phyloP scores from a whole-genome alignment of 2,888 invertebrate genomes.

The Pandemis corylana region DNA sequence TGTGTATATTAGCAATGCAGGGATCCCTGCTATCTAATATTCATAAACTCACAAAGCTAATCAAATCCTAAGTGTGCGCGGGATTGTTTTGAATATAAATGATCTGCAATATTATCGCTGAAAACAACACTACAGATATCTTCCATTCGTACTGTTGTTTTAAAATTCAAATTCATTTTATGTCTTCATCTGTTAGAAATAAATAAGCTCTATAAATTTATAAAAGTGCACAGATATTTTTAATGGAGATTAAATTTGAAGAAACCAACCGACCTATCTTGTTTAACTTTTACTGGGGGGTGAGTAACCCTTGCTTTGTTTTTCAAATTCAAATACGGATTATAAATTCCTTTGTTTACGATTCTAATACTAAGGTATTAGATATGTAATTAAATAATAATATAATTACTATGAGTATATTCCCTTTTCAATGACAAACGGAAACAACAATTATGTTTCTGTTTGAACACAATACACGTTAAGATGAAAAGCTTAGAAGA shows the following conservation, averaged over 20 bases:
- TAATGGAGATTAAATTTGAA: not conserved
- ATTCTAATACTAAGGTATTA: not conserved
- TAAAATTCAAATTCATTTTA: not conserved
- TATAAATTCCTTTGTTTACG: not conserved
- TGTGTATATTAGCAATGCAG: constrained; percentile 19
- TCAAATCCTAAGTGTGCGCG: constrained; percentile 20
- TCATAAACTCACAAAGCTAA: constrained; percentile 31
- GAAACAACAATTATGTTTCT: no score
- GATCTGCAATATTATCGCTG: not conserved
- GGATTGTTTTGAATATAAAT: constrained; percentile 34
- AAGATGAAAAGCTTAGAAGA: no score
- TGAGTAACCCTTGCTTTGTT: not conserved
- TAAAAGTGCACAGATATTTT: no score
- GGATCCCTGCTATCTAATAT: constrained; percentile 23
- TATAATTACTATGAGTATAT: no score
- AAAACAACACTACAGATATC: not conserved
- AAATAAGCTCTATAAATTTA: no score
- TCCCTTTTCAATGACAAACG: no score
- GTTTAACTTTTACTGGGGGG: not conserved
- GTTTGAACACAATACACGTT: no score
- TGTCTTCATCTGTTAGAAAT: not conserved
- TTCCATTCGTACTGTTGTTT: not conserved
- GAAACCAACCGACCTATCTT: not conserved
- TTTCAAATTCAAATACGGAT: not conserved
- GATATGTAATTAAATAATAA: no score